Conservation (phyloP, 1,140 invertebrate genomes). For the Octopus bimaculoides region DNA sequence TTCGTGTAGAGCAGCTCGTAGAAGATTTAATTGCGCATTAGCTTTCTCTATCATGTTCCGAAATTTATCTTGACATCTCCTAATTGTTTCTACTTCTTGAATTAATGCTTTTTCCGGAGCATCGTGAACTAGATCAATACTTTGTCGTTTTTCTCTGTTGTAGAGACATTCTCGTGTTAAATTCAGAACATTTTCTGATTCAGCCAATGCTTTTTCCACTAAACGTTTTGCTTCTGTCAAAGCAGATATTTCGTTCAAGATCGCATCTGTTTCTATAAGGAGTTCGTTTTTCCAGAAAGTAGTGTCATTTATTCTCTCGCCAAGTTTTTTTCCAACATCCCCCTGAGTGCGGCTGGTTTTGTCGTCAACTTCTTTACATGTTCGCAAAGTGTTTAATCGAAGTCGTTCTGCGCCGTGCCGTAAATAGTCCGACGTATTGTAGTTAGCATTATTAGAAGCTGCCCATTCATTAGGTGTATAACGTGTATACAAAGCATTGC, state of each 20-base stretch:
- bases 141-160: constrained; percentile 81
- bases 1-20: constrained; percentile 69
- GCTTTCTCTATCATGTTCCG: constrained; percentile 72
- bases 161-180: constrained; percentile 92
- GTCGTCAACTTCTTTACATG: constrained; percentile 57
- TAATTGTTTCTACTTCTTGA: constrained; percentile 77
- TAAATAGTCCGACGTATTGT: constrained; percentile 74
- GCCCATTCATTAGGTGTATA: constrained; percentile 91
- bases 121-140: constrained; percentile 79
- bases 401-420: constrained; percentile 54
- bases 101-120: constrained; percentile 78
- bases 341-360: constrained; percentile 54
- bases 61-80: constrained; percentile 74
- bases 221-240: constrained; percentile 73
- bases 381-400: constrained; percentile 51
- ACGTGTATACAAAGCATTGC: constrained; percentile 58
- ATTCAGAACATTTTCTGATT: constrained; percentile 85
- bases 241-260: constrained; percentile 77
- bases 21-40: constrained; percentile 61
- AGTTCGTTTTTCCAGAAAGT: constrained; percentile 93
- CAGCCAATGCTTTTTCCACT: constrained; percentile 80
- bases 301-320: constrained; percentile 87
- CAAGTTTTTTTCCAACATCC: constrained; percentile 59
- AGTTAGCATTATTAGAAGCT: constrained; percentile 79
- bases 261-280: constrained; percentile 78